Evolutionary conservation across 2,888 invertebrate species (phyloP), one percentile per base, ranked within the genome.

Genomic region (Pollenia amentaria): DNA sequence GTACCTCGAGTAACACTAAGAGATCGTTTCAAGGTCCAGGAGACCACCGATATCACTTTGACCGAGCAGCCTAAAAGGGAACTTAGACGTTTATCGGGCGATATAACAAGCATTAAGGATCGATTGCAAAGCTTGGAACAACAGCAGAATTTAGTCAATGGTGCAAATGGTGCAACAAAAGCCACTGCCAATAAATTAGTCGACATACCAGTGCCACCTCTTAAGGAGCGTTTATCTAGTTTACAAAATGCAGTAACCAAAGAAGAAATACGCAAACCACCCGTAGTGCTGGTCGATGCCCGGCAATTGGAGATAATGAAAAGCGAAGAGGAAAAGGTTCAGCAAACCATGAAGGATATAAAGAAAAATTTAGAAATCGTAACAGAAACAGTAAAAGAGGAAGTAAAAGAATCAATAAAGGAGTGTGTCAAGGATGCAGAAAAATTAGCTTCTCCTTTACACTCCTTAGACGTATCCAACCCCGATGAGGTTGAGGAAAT

Each of bases 91-190:
- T 91, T 95, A 55, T 94, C 95, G 9, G 94, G 95, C 42, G 96
- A 96, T 91, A 95, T 95, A 60, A 95, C 94, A 88, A 95, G 95
- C 87, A 94, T 96, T 60, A 95, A 95, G 89, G 95, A 96, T 89
- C 94, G 96, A 44, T 91, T 96, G 64, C 95, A 95, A 72, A 95
- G 94, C 82, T 94, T 95, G 64, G 95, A 96, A 92, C 95, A 92
- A 84, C 92, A 94, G 88, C 93, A 94, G 78, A 92, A 93, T 85
- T 90, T 91, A 86, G 92, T 91, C 80, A 92, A 91, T 84, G 88
- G 90, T 80, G 90, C 90, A 76, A 90, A 88, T 67, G 84, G 82
- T 69, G 81, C 72, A 69, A 80, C 84, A 72, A 89, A 89, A 80
- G 65, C 73, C 55, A 57, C 87, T 40, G 76, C 65, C 75, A 80